phyloP scores from a whole-genome alignment of 2,113 vertebrate genomes.

The Gulo gulo region DNA sequence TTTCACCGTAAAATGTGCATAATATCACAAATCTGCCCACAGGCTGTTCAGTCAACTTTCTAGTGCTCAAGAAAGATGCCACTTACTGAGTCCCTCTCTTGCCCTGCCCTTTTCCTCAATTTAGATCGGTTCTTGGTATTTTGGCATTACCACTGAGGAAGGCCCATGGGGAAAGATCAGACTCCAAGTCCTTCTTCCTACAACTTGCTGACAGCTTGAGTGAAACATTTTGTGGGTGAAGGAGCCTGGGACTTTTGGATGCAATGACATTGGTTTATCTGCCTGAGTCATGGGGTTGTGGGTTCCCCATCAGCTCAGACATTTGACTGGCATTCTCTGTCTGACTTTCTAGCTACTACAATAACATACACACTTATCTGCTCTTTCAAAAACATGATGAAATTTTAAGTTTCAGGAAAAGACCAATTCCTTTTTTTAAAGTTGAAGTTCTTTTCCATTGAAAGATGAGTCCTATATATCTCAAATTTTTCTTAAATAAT shows the following conservation, averaged over 20 bases:
- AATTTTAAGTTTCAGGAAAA: slow-evolving; percentile 22
- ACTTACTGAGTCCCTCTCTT: not conserved
- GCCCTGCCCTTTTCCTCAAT: not conserved
- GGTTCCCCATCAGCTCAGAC: not conserved
- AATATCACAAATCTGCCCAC: not conserved
- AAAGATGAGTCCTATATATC: not conserved
- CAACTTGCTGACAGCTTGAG: not conserved
- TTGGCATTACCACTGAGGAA: not conserved
- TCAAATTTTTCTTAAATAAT: not conserved
- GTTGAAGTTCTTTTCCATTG: not conserved
- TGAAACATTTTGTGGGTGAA: not conserved
- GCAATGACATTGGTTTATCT: not conserved
- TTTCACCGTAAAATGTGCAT: not conserved
- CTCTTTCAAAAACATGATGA: not conserved
- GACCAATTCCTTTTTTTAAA: not conserved
- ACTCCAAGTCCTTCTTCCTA: not conserved
- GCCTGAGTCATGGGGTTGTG: not conserved
- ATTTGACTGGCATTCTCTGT: not conserved
- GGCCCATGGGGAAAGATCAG: not conserved
- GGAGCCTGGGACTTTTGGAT: not conserved
- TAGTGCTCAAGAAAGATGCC: not conserved
- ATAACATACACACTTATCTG: not conserved
- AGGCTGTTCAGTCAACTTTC: not conserved
- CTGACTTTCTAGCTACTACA: not conserved
- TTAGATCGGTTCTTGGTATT: not conserved